Base-by-base conservation (phyloP, 2,888 invertebrate species). In the Pyrgus malvae region DNA sequence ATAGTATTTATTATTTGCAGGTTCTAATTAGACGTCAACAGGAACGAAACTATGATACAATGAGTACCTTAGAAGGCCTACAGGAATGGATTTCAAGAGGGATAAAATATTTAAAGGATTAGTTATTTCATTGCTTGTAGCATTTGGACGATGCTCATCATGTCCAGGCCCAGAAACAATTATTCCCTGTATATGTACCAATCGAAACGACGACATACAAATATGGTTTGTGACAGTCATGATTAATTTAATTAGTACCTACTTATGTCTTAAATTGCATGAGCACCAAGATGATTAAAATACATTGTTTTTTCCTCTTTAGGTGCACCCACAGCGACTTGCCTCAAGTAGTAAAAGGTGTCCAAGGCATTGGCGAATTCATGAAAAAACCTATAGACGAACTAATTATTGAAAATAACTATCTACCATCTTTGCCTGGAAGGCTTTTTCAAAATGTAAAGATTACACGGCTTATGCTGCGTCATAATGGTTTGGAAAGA, bases 241-340 rank as follows among this genome's bases (percentile, higher is more conserved):
- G n/a, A 37, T 11, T 17, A 16, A 16, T 4, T 2, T 27, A 8
- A 6, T 27, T 3, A 12, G 2, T 31, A 31, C 2, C 6, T 4
- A 12, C 2, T 12, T 31, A 12, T 23, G 1, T 7, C 23, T 25
- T 6, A 4, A 6, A 3, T 6, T 21, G 21, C 6, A 21, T 21
- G 21, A 4, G 21, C 21, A 4, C 21, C 3, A 21, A 21, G 21
- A 42, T 14, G 19, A 27, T 27, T 7, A 27, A 8, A 5, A 6
- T 21, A 21, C 3, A 4, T 29, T 29, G 25, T 7, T 16, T 16
- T 35, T 16, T 33, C 17, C 88, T 3, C 80, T n/a, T n/a, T n/a
- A 97, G 97, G 97, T 97, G 97, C 77, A 96, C 97, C n/a, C 96
- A 97, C 89, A 96, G 96, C 88, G 96, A 96, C 72, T 83, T 97